These are phyloP conservation scores for Pandemis corylana DNA, from an alignment of 2,888 invertebrate genomes.

Conservation along the genomic window DNA sequence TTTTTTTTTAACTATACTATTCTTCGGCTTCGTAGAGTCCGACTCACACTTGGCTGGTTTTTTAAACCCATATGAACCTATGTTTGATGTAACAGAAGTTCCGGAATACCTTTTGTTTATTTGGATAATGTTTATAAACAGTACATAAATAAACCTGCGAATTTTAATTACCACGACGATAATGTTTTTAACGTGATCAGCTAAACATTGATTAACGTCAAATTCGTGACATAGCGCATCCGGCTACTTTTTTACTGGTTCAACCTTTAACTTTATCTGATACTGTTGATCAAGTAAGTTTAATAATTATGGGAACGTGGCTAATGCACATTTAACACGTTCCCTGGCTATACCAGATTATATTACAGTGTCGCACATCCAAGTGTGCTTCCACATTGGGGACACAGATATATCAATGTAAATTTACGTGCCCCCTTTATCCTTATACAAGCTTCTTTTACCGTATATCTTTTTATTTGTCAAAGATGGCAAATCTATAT, in stretches of 20 bases:
- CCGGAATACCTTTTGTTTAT: not conserved
- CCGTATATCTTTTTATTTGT: too few relatives aligned
- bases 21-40: too few relatives aligned
- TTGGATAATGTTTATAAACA: slow-evolving; percentile 2
- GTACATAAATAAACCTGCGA: slow-evolving; percentile 14
- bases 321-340: too few relatives aligned
- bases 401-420: too few relatives aligned
- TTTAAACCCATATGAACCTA: not conserved
- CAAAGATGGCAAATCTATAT: too few relatives aligned
- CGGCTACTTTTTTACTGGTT: slow-evolving; percentile 21
- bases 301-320: not conserved
- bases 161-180: slow-evolving; percentile 6
- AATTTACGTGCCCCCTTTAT: too few relatives aligned
- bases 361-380: too few relatives aligned
- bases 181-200: slow-evolving; percentile 27
- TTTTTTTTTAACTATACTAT: too few relatives aligned
- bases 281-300: not conserved
- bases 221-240: slow-evolving; percentile 35
- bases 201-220: slow-evolving; percentile 6
- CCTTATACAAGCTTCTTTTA: too few relatives aligned
- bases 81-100: not conserved
- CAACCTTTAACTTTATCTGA: slow-evolving; percentile 24
- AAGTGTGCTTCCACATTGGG: too few relatives aligned
- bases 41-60: too few relatives aligned
- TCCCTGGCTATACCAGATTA: too few relatives aligned